Conservation (phyloP, 35 echinoderm and acorn worm genomes). For the Hemicentrotus pulcherrimus region DNA sequence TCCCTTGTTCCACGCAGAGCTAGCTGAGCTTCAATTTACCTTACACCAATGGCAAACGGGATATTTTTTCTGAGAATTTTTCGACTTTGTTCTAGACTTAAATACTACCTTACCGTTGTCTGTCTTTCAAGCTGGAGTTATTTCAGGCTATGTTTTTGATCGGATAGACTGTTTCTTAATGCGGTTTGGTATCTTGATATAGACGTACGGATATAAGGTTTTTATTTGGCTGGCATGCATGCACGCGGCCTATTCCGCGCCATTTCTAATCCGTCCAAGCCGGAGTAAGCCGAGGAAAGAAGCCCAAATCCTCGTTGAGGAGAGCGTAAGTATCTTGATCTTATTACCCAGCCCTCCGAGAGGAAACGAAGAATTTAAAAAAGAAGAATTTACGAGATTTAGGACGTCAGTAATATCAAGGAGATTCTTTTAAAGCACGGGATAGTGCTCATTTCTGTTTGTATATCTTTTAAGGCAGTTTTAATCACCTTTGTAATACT, state of each 20-base stretch:
- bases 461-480: too few species aligned
- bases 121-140: neutral
- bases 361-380: neutral
- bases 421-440: neutral
- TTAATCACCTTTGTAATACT: too few species aligned
- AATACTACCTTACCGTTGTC: slow-evolving; percentile 24
- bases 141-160: slow-evolving; percentile 50
- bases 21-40: neutral
- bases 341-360: neutral
- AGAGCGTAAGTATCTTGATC: slow-evolving; percentile 31
- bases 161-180: slow-evolving; percentile 47
- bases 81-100: slow-evolving; percentile 40
- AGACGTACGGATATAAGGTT: slow-evolving; percentile 30
- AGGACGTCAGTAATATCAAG: neutral
- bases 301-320: slow-evolving; percentile 27
- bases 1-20: neutral
- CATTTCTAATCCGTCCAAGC: slow-evolving; percentile 35
- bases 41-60: neutral
- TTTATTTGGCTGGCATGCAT: neutral
- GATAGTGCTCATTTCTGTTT: neutral
- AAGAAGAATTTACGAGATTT: neutral
- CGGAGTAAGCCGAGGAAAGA: slow-evolving; percentile 31
- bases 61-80: slow-evolving; percentile 28
- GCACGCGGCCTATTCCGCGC: slow-evolving; percentile 25
- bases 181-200: slow-evolving; percentile 13